Conservation (phyloP, 2,797 vertebrate genomes). For the Steatocranus sp. region DNA sequence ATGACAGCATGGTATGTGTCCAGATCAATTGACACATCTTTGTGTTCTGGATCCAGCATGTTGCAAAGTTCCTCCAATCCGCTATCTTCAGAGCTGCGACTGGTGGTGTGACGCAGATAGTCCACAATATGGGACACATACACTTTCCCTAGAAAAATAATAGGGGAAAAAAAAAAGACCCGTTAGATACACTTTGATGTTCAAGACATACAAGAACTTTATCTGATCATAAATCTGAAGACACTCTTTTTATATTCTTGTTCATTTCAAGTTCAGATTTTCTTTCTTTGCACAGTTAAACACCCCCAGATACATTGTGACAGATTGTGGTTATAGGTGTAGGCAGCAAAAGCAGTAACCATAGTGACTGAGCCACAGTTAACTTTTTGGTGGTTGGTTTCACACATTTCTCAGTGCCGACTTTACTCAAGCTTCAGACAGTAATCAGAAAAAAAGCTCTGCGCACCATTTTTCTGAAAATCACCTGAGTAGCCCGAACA, state of each 20-base stretch:
- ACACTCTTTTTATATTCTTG: not conserved
- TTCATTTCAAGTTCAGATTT: not conserved
- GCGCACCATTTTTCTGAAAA: not conserved
- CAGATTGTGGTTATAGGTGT: not conserved
- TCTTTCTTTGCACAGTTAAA: not conserved
- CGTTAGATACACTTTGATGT: not conserved
- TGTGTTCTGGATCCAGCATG: constrained; percentile 86
- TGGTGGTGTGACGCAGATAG: constrained; percentile 81
- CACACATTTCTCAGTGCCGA: not conserved
- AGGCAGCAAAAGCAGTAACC: constrained; percentile 2
- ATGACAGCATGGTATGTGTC: constrained; percentile 83
- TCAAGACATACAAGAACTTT: not conserved
- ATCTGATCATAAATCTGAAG: not conserved
- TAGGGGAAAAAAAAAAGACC: not conserved
- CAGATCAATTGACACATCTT: constrained; percentile 83
- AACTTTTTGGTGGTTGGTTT: not conserved
- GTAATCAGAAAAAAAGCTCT: not conserved
- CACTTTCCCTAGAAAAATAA: constrained; percentile 78
- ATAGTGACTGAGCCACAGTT: not conserved
- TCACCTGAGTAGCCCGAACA: not conserved
- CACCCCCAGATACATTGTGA: not conserved
- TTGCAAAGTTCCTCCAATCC: constrained; percentile 85
- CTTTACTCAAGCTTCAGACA: not conserved
- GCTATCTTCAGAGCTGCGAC: constrained; percentile 78
- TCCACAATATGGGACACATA: constrained; percentile 84